Evolutionary conservation across 2,888 invertebrate species (phyloP).

Genomic region (Scaptomyza reducta): DNA sequence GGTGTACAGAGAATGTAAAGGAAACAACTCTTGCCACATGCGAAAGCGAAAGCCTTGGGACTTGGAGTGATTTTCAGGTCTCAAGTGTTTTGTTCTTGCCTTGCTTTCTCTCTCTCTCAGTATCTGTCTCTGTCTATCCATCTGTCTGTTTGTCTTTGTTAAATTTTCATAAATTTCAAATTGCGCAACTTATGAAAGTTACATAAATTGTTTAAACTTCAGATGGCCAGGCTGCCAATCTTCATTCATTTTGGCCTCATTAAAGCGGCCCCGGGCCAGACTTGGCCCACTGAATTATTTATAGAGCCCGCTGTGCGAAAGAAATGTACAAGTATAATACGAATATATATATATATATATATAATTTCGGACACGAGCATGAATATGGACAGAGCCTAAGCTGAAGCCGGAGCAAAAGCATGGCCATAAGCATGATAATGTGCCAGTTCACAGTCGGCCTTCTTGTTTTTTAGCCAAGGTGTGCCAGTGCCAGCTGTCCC

Average conservation of each 20-base stretch:
- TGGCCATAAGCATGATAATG: conserved; percentile 30
- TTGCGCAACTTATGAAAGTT: conserved; percentile 60
- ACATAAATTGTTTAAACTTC: conserved; percentile 73
- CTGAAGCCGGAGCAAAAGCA: background rate
- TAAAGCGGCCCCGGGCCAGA: conserved; percentile 68
- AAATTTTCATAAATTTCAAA: conserved; percentile 72
- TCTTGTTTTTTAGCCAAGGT: conserved; percentile 30
- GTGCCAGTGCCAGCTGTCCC: conserved; percentile 22
- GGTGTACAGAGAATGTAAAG: conserved; percentile 11
- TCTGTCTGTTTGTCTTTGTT: conserved; percentile 26
- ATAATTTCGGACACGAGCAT: conserved; percentile 19
- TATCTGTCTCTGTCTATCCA: background rate
- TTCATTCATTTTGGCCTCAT: conserved; percentile 75
- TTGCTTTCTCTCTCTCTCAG: background rate
- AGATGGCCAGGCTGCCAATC: conserved; percentile 56
- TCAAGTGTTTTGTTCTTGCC: conserved; percentile 10
- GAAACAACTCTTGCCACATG: conserved; percentile 38
- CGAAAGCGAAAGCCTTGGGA: conserved; percentile 31
- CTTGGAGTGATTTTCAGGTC: conserved; percentile 46
- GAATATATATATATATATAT: conserved; percentile 6
- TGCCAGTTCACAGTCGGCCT: conserved; percentile 23
- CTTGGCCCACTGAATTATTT: conserved; percentile 74
- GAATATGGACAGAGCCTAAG: conserved; percentile 7
- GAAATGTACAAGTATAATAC: conserved; percentile 41
- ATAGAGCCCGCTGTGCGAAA: conserved; percentile 54